Conservation (phyloP, 2,113 vertebrate species). For the Excalfactoria chinensis region DNA sequence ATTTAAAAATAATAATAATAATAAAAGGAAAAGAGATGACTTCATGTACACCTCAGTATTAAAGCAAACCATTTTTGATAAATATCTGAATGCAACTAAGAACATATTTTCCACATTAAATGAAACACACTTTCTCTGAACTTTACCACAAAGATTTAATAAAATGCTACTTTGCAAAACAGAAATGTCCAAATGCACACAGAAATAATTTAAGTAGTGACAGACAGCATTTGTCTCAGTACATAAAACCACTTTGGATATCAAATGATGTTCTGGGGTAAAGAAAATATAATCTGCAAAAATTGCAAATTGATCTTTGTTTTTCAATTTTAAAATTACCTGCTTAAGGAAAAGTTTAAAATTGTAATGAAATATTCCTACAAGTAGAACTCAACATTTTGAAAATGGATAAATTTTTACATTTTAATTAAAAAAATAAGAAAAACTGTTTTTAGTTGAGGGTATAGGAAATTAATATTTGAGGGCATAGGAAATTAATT, state of each 20-base stretch:
- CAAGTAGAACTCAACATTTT: not conserved
- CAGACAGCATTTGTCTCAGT: not conserved
- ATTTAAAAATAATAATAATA: too few relatives aligned
- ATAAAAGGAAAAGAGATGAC: not conserved
- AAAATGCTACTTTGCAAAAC: not conserved
- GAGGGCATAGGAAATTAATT: not conserved
- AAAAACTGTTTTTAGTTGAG: not conserved
- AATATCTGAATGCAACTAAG: not conserved
- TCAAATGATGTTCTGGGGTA: not conserved
- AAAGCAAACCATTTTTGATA: conserved; percentile 8
- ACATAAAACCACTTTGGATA: not conserved
- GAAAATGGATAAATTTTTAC: not conserved
- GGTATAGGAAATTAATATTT: not conserved
- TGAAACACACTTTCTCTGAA: not conserved
- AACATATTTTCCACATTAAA: not conserved
- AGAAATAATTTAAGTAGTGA: not conserved
- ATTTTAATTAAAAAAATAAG: not conserved
- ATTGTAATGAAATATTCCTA: not conserved
- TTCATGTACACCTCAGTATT: conserved; percentile 14
- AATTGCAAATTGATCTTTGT: not conserved
- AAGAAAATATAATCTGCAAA: not conserved
- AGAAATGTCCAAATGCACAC: conserved; percentile 16
- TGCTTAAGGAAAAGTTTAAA: not conserved
- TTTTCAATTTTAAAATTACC: not conserved
- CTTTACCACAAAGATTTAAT: conserved; percentile 2